phyloP scores from a whole-genome alignment of 2,888 invertebrate genomes.

The Acanthococcus lagerstroemiae region DNA sequence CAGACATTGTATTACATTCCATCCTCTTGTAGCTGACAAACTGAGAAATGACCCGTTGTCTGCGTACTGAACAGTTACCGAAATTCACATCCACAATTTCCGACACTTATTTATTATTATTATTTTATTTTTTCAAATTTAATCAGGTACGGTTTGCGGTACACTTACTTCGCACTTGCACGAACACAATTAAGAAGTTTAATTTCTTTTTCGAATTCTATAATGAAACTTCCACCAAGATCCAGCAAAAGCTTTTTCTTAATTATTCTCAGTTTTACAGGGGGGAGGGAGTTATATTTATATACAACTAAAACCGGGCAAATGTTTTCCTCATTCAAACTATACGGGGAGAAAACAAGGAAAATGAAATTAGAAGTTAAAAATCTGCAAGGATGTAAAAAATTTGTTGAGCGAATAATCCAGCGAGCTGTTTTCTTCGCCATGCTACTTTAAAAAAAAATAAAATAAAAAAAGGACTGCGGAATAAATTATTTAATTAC shows the following conservation, averaged over 20 bases:
- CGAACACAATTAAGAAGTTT: constrained; percentile 14
- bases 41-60: no score
- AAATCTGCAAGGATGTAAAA: constrained; percentile 26
- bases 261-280: constrained; percentile 19
- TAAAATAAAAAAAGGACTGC: background rate
- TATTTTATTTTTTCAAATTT: no score
- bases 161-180: no score
- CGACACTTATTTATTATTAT: no score
- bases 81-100: no score
- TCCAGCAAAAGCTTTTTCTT: constrained; percentile 17
- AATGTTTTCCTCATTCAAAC: background rate
- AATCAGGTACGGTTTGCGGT: no score
- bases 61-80: no score
- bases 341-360: constrained; percentile 13
- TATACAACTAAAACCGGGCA: no score
- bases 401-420: constrained; percentile 14
- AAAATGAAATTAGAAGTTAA: constrained; percentile 23
- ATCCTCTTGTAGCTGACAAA: no score
- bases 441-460: constrained; percentile 24
- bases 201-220: constrained; percentile 14
- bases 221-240: constrained; percentile 8
- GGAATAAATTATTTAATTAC: constrained; percentile 24
- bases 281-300: no score
- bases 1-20: no score
- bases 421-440: constrained; percentile 16